Conservation (phyloP, 2,797 vertebrate species). For the Synaphobranchus kaupii region DNA sequence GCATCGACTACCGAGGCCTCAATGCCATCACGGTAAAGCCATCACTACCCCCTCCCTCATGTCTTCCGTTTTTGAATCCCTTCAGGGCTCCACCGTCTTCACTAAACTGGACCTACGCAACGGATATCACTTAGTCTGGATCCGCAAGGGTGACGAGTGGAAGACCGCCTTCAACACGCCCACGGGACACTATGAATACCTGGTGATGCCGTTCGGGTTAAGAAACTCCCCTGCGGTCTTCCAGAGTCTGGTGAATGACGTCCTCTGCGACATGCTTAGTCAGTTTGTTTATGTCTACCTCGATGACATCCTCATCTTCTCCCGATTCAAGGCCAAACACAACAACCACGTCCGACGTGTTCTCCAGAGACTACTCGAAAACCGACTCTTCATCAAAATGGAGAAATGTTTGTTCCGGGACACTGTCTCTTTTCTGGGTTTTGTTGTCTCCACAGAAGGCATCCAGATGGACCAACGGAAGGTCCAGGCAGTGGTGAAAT, state of each 20-base stretch:
- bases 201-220: not conserved
- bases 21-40: not conserved
- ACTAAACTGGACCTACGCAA: not conserved
- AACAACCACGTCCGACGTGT: not conserved
- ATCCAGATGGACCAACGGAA: not conserved
- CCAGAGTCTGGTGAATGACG: too few relatives aligned
- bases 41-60: not conserved
- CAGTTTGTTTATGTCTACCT: not conserved
- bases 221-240: too few relatives aligned
- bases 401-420: not conserved
- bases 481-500: too few relatives aligned
- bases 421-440: not conserved
- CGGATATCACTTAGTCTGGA: not conserved
- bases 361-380: not conserved
- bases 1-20: not conserved
- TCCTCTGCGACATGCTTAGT: not conserved
- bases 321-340: too few relatives aligned
- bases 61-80: not conserved
- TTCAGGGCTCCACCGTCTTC: not conserved
- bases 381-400: not conserved
- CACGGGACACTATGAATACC: not conserved
- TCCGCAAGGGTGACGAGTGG: not conserved
- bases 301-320: not conserved
- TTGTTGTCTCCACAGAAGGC: not conserved
- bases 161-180: not conserved